phyloP scores from a whole-genome alignment of 2,797 vertebrate genomes.

The Karalla daura region DNA sequence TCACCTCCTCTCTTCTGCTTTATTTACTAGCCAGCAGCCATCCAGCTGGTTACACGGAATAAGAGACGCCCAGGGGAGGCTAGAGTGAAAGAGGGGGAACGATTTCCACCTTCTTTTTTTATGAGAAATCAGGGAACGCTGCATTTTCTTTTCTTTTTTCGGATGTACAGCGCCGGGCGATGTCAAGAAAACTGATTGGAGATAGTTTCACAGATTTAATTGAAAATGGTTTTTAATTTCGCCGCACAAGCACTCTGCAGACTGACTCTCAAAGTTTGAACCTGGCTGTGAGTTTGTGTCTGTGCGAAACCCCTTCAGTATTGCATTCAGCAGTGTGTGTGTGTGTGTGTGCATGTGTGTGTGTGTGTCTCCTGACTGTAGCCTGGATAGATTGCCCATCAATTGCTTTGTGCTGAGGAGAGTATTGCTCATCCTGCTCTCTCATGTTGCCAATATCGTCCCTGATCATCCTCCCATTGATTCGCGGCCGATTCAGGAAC shows the following conservation, averaged over 20 bases:
- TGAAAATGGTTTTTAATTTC: conserved; percentile 6
- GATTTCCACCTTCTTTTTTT: not conserved
- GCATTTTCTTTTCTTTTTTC: too few relatives aligned
- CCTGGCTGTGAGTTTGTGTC: not conserved
- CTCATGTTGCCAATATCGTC: conserved; percentile 76
- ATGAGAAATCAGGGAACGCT: conserved; percentile 8
- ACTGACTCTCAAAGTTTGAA: not conserved
- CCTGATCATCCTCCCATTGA: conserved; percentile 75
- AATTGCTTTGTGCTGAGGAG: conserved; percentile 73
- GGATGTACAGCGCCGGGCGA: not conserved
- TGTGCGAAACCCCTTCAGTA: not conserved
- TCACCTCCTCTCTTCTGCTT: conserved; percentile 37
- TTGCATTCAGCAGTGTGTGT: conserved; percentile 12
- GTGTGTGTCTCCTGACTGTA: conserved; percentile 32
- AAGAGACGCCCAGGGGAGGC: conserved; percentile 46
- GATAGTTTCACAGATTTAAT: not conserved
- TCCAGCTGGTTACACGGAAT: conserved; percentile 57
- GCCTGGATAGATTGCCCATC: conserved; percentile 76
- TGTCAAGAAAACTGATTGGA: conserved; percentile 14
- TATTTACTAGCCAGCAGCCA: conserved; percentile 65
- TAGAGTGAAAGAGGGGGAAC: not conserved
- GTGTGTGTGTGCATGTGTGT: conserved; percentile 6
- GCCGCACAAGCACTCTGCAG: not conserved
- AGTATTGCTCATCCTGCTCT: conserved; percentile 64
- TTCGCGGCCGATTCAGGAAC: conserved; percentile 55